Evolutionary conservation across 2,888 invertebrate species (phyloP), one percentile per base, ranked within the genome.

Genomic region (Drymonia ruficornis): DNA sequence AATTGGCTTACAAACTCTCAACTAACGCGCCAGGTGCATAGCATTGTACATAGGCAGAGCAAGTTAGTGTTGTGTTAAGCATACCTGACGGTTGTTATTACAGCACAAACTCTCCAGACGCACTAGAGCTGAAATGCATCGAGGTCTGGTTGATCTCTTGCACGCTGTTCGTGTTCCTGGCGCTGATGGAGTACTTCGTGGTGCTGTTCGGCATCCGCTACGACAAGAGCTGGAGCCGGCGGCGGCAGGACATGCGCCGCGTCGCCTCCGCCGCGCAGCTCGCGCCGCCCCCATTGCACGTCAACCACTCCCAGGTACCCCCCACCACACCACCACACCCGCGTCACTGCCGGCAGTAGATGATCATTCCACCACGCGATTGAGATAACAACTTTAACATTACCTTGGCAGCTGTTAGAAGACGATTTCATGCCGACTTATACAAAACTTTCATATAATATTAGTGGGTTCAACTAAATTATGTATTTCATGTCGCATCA

Each of bases 91-190:
- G n/a, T n/a, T n/a, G n/a, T n/a, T n/a, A 36, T 84, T 83, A 1
- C 87, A 94, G 94, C 78, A 94, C 94, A 80, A 94, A 94, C 80
- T 95, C 94, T 28, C 94, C 94, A 28, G 94, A 94, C 71, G 94
- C 94, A 2, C 82, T 94, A 52, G 94, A 94, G 78, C 80, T 94
- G 56, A 94, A 94, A 75, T 94, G 94, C 79, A 94, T 95, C 67
- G 95, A 95, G 77, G 94, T 95, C 64, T 95, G 95, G 95, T 86
- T 95, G 76, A 94, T 95, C 79, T 94, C 94, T 44, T 95, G 95
- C 86, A 94, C 94, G 45, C 82, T 94, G 70, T 95, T 95, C 83
- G 95, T 94, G 62, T 95, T 95, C 81, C 87, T 94, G 67, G 94
- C 95, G 1, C 81, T 95, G 50, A 86, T 95, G 74, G 95, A 95